Percentiles rank a stretch among this genome's conserved stretches.
These are phyloP conservation scores for Elaphurus davidianus DNA, from an alignment of 2,113 vertebrate species.

Conservation along the genomic window DNA sequence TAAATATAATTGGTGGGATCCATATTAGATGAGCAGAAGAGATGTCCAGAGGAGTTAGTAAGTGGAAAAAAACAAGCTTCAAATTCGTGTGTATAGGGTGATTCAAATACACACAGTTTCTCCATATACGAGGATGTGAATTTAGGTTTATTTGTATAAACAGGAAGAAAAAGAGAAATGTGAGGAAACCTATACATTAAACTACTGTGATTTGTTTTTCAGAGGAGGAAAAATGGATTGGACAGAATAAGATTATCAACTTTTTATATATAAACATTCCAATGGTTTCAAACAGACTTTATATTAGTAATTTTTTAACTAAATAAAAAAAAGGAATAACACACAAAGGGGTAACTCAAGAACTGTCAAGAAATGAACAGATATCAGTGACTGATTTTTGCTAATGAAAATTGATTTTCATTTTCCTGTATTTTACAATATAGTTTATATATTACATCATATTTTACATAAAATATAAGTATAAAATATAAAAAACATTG, in stretches of 20 bases:
- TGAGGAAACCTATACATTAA: background rate
- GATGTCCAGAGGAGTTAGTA: background rate
- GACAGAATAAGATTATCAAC: background rate
- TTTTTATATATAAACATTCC: background rate
- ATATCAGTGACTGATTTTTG: background rate
- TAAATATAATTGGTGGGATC: background rate
- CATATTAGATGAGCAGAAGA: background rate
- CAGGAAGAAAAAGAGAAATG: background rate
- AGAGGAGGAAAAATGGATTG: background rate
- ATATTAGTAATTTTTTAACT: background rate
- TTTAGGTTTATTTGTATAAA: background rate
- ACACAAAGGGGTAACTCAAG: background rate
- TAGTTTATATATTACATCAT: background rate
- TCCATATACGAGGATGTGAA: too few relatives aligned
- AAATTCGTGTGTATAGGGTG: background rate
- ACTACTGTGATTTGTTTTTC: background rate
- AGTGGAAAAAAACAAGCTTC: background rate
- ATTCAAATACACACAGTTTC: background rate
- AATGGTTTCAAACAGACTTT: background rate
- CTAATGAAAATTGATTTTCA: background rate
- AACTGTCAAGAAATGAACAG: background rate
- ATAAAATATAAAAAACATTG: slow-evolving; percentile 12
- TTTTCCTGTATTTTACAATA: background rate
- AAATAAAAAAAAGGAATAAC: background rate
- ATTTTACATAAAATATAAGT: background rate